A percentile compares a stretch with the other conserved stretches of the same genome.
Conservation (phyloP, 37 sponge, comb jelly and placozoan species). For the Bolinopsis microptera region DNA sequence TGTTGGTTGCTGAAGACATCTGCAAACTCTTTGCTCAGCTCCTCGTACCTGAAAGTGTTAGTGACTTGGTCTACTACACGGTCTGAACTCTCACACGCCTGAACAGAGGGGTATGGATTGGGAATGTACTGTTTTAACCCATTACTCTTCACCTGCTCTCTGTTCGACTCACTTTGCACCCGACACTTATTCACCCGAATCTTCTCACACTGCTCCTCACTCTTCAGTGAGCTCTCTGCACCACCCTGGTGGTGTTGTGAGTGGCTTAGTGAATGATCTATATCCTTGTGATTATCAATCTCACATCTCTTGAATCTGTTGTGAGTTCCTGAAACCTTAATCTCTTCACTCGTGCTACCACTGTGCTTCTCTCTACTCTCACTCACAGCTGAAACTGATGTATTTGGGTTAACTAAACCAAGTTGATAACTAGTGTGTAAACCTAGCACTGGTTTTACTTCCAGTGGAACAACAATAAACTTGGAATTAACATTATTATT, state of each 20-base stretch:
- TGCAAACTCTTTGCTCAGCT: background rate
- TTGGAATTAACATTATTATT: background rate
- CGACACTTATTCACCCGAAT: background rate
- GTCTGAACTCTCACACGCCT: too few species aligned
- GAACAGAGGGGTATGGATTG: background rate
- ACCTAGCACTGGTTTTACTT: background rate
- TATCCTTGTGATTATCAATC: background rate
- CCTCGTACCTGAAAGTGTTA: background rate
- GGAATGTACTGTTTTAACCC: conserved; percentile 4
- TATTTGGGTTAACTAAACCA: conserved; percentile 38
- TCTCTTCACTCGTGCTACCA: background rate
- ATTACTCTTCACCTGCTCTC: conserved; percentile 18
- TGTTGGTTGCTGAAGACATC: conserved; percentile 20
- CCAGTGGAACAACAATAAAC: conserved; percentile 22
- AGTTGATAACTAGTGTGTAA: background rate
- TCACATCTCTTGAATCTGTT: background rate
- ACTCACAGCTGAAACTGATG: background rate
- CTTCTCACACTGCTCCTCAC: background rate
- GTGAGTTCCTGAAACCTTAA: background rate
- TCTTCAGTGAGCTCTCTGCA: background rate
- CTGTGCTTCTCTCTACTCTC: background rate
- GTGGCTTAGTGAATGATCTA: too few species aligned
- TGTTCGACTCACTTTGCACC: background rate
- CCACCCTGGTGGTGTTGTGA: background rate
- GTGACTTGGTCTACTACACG: background rate